Conservation (phyloP, 2,888 invertebrate genomes). For the Pseudolycoriella hygida region DNA sequence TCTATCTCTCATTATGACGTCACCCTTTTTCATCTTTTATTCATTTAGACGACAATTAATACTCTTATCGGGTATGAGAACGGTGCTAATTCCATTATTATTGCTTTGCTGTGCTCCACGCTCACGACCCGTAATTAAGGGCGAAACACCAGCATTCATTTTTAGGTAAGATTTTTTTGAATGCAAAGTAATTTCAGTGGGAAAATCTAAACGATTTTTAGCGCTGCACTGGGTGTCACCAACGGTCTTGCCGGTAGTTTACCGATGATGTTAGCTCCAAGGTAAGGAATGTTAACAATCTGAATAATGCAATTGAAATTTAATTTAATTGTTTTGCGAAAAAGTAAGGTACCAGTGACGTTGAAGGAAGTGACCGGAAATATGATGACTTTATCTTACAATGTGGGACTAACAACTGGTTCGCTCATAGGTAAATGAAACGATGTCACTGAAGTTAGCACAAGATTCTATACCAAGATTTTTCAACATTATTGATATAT, state of each 20-base stretch:
- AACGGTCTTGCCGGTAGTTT: slow-evolving; percentile 82
- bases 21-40: too few species aligned
- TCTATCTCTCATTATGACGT: too few species aligned
- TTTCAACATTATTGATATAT: too few species aligned
- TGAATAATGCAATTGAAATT: too few species aligned
- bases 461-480: too few species aligned
- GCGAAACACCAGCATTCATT: slow-evolving; percentile 45
- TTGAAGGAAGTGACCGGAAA: slow-evolving; percentile 84
- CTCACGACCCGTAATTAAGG: slow-evolving; percentile 49
- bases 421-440: slow-evolving; percentile 53
- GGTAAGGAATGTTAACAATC: too few species aligned
- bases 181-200: too few species aligned
- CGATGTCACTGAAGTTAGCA: too few species aligned
- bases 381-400: slow-evolving; percentile 86
- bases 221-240: slow-evolving; percentile 55
- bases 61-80: slow-evolving; percentile 51
- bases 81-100: slow-evolving; percentile 62
- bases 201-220: slow-evolving; percentile 24
- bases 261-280: slow-evolving; percentile 87
- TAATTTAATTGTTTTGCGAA: too few species aligned
- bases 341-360: slow-evolving; percentile 72
- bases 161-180: not conserved
- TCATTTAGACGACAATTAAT: slow-evolving; percentile 44
- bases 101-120: slow-evolving; percentile 69
- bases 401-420: slow-evolving; percentile 69